Percentiles rank a stretch among this genome's conserved stretches.
Evolutionary conservation across 2,888 invertebrate species (phyloP).

Genomic region (Griposia aprilina): DNA sequence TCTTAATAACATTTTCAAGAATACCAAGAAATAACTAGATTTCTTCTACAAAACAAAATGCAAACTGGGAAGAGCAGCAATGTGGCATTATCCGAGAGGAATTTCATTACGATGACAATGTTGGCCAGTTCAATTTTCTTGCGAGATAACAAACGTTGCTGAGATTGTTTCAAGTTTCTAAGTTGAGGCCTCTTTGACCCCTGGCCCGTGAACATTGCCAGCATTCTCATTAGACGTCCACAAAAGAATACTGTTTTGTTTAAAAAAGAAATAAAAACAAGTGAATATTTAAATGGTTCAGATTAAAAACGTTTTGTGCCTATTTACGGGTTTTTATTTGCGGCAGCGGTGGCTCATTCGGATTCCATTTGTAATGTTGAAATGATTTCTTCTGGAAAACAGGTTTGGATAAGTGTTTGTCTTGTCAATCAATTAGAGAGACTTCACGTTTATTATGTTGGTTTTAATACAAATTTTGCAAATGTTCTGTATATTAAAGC

Average conservation of each 20-base stretch:
- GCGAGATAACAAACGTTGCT: constrained; percentile 83
- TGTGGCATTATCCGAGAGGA: constrained; percentile 75
- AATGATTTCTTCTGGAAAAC: constrained; percentile 47
- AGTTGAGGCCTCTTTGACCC: constrained; percentile 87
- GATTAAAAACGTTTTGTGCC: constrained; percentile 61
- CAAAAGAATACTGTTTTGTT: constrained; percentile 81
- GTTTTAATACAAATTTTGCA: not conserved
- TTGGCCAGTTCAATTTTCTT: constrained; percentile 86
- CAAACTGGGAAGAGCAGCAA: constrained; percentile 54
- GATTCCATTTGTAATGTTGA: constrained; percentile 43
- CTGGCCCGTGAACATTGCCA: constrained; percentile 84
- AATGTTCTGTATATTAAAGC: not conserved
- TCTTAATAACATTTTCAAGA: constrained; percentile 46
- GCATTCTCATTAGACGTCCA: constrained; percentile 84
- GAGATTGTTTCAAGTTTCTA: constrained; percentile 84
- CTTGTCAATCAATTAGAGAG: constrained; percentile 42
- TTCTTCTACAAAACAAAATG: constrained; percentile 60
- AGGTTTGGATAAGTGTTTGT: constrained; percentile 17
- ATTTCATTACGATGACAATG: constrained; percentile 89
- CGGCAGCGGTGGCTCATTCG: constrained; percentile 22
- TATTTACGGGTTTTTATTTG: constrained; percentile 44
- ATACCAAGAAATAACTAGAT: constrained; percentile 44
- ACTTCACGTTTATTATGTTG: constrained; percentile 5
- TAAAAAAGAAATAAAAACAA: constrained; percentile 71
- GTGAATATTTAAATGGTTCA: constrained; percentile 68